These are phyloP conservation scores for Solenodon paradoxus DNA, from an alignment of 2,113 vertebrate species.

Conservation along the genomic window DNA sequence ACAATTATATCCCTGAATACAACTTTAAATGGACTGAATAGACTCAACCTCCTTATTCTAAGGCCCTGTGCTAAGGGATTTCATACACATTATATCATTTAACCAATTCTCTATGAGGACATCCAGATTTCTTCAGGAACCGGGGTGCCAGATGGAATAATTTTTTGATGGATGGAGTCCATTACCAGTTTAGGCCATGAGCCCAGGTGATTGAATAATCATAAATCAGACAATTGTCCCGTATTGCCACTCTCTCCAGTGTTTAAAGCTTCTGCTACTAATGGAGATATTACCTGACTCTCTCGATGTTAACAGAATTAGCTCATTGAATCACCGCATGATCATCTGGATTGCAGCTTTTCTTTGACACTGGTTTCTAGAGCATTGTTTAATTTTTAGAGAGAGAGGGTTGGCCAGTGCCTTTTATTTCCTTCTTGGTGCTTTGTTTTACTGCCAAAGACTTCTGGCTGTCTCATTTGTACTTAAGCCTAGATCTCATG, in stretches of 20 bases:
- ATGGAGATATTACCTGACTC: slow-evolving; percentile 65
- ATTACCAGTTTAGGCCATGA: slow-evolving; percentile 72
- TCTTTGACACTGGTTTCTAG: neutral
- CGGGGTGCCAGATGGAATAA: slow-evolving; percentile 63
- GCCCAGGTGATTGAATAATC: slow-evolving; percentile 69
- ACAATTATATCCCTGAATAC: slow-evolving; percentile 6
- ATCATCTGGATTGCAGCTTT: neutral
- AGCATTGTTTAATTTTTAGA: slow-evolving; percentile 39
- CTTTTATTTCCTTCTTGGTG: neutral
- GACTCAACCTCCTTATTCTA: slow-evolving; percentile 41
- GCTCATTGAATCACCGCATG: slow-evolving; percentile 32
- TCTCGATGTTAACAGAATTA: slow-evolving; percentile 62
- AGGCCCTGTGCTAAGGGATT: slow-evolving; percentile 55
- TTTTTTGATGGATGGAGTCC: slow-evolving; percentile 75
- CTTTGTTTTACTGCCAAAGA: slow-evolving; percentile 26
- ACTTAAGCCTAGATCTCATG: neutral
- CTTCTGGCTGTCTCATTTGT: neutral
- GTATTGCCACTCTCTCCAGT: slow-evolving; percentile 27
- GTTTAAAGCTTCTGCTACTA: slow-evolving; percentile 59
- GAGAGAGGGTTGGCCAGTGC: neutral
- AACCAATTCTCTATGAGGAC: slow-evolving; percentile 61
- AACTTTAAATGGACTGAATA: slow-evolving; percentile 55
- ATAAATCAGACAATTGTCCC: slow-evolving; percentile 68
- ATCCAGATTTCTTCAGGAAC: slow-evolving; percentile 64
- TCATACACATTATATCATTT: slow-evolving; percentile 63